These are phyloP conservation scores for Oxytorus armatus DNA, from an alignment of 2,888 invertebrate genomes.

Conservation along the genomic window DNA sequence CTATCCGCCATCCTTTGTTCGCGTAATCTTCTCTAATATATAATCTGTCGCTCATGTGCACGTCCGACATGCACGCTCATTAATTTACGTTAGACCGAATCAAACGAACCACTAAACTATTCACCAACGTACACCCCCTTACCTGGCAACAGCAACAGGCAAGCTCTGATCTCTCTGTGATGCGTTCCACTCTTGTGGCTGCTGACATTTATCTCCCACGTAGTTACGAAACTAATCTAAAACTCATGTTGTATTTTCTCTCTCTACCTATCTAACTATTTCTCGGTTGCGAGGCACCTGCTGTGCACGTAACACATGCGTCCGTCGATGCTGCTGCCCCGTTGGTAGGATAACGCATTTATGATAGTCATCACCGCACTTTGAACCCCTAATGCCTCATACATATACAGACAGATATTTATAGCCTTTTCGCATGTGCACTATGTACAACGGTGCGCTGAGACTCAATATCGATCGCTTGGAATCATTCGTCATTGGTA, in stretches of 20 bases:
- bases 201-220: conserved; percentile 67
- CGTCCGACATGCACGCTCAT: conserved; percentile 28
- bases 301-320: conserved; percentile 36
- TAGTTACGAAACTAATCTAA: conserved; percentile 69
- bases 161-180: conserved; percentile 43
- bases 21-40: neutral
- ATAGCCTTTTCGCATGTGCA: conserved; percentile 44
- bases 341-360: conserved; percentile 14
- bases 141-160: conserved; percentile 4
- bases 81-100: neutral
- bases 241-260: conserved; percentile 50
- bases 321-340: conserved; percentile 23
- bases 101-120: conserved; percentile 14
- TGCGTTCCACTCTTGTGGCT: conserved; percentile 41
- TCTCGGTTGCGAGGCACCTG: conserved; percentile 42
- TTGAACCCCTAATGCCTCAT: conserved; percentile 44
- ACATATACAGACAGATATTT: conserved; percentile 58
- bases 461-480: conserved; percentile 24
- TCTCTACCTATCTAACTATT: conserved; percentile 17
- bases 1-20: neutral
- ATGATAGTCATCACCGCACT: conserved; percentile 48
- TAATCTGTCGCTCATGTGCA: neutral
- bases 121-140: neutral
- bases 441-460: conserved; percentile 38
- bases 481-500: neutral